Evolutionary conservation across 2,113 vertebrate genomes (phyloP).

Genomic region (Corydoras sp.): DNA sequence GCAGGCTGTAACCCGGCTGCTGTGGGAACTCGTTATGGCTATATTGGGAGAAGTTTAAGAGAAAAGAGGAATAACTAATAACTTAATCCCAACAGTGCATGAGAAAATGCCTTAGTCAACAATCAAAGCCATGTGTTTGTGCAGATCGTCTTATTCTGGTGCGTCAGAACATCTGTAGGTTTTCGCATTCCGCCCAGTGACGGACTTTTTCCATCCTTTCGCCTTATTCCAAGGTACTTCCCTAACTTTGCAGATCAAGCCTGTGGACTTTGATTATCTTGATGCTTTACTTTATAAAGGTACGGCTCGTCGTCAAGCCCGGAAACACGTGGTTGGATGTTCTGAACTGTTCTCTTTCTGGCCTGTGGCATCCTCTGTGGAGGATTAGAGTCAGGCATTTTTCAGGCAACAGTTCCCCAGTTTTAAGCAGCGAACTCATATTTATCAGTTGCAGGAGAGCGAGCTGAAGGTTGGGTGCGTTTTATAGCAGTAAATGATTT

Average conservation of each 20-base stretch:
- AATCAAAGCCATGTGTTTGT: too few species aligned
- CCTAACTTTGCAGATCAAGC: constrained; percentile 25
- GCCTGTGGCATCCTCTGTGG: constrained; percentile 49
- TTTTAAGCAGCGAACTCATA: background rate
- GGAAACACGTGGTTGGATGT: too few species aligned
- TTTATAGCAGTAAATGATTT: constrained; percentile 66
- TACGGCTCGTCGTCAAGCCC: background rate
- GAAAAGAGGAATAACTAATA: too few species aligned
- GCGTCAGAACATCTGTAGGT: background rate
- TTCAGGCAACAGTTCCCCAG: background rate
- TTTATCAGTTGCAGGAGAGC: background rate
- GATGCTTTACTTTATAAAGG: constrained; percentile 16
- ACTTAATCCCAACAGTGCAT: too few species aligned
- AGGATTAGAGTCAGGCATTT: background rate
- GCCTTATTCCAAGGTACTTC: background rate
- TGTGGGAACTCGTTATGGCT: too few species aligned
- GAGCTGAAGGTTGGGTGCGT: background rate
- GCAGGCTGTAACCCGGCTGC: too few species aligned
- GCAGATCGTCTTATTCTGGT: background rate
- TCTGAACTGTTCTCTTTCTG: background rate
- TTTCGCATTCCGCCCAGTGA: background rate
- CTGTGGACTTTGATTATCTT: constrained; percentile 12
- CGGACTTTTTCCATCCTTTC: constrained; percentile 6
- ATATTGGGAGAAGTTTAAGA: too few species aligned
- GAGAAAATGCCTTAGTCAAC: too few species aligned